Evolutionary conservation across 2,888 invertebrate species (phyloP), one percentile per base, ranked within the genome.

Genomic region (Parelbella ahira): DNA sequence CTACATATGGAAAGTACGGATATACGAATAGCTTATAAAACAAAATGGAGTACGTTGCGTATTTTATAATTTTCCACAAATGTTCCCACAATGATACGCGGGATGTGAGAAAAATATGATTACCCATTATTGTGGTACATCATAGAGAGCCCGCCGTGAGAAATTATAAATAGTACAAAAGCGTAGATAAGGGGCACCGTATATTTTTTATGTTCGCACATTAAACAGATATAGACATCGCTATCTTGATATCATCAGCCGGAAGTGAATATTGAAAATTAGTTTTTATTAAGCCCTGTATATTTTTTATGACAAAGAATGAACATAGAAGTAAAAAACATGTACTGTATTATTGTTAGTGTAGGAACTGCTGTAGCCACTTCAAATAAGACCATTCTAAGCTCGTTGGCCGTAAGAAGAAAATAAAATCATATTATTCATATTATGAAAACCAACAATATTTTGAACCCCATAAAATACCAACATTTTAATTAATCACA

Each of bases 51-150:
- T 19, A n/a, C 19, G 7, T 15, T 29, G 15, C 15, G 15, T 29
- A 15, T 36, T 7, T 10, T n/a, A 21, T 37, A 42, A 47, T 51
- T 49, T 54, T 45, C 30, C 25, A 7, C 27, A n/a, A n/a, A n/a
- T n/a, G n/a, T 58, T 60, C 57, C 50, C 59, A 58, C 56, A 49
- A 45, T 47, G 48, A 50, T 48, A 47, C 30, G 23, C 32, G 34
- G 30, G n/a, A n/a, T n/a, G n/a, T 56, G 54, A 45, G 58, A 54
- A 51, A 52, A 43, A 37, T 46, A 48, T 58, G 54, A 57, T 56
- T 54, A 47, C 23, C 53, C 47, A 58, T 59, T 57, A 52, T 53
- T 47, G 44, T 41, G n/a, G n/a, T n/a, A 27, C 45, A 50, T 45
- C 34, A 44, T 34, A 53, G 51, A 52, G 50, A 38, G 30, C 30